Conservation (phyloP, 2,888 invertebrate species). For the Stenoptilia bipunctidactyla region DNA sequence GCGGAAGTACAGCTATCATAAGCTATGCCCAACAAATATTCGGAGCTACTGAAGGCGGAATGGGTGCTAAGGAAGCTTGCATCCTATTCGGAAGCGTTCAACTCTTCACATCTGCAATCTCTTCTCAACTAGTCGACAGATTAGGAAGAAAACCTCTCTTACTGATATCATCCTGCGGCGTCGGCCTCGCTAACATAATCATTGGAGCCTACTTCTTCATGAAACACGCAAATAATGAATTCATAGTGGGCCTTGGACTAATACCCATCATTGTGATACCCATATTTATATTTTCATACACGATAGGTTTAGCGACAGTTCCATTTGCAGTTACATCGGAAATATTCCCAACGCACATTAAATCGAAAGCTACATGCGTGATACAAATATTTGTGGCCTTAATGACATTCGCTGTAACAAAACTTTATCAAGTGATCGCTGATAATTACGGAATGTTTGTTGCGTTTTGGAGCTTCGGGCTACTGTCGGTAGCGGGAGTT, state of each 20-base stretch:
- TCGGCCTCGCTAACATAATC: slow-evolving; percentile 61
- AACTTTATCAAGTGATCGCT: slow-evolving; percentile 68
- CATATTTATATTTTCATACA: slow-evolving; percentile 73
- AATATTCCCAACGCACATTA: slow-evolving; percentile 74
- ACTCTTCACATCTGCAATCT: slow-evolving; percentile 65
- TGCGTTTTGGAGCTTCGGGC: slow-evolving; percentile 69
- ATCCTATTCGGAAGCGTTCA: slow-evolving; percentile 68
- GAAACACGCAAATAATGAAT: slow-evolving; percentile 52
- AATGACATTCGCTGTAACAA: slow-evolving; percentile 71
- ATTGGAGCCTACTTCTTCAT: slow-evolving; percentile 70
- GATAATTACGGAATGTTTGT: slow-evolving; percentile 61
- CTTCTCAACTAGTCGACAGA: slow-evolving; percentile 71
- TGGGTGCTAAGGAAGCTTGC: slow-evolving; percentile 60
- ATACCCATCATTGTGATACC: slow-evolving; percentile 72
- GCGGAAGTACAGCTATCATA: slow-evolving; percentile 72
- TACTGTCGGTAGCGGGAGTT: slow-evolving; percentile 59
- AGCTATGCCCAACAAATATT: slow-evolving; percentile 75
- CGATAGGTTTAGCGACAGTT: slow-evolving; percentile 73
- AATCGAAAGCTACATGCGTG: slow-evolving; percentile 74
- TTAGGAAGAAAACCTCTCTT: slow-evolving; percentile 73
- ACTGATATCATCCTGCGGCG: slow-evolving; percentile 68
- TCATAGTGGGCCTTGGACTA: slow-evolving; percentile 57
- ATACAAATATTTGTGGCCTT: slow-evolving; percentile 73
- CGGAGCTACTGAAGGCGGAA: slow-evolving; percentile 54
- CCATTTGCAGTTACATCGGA: slow-evolving; percentile 75